Evolutionary conservation across 2,797 vertebrate species (phyloP).

Genomic region (Cossypha niveicapilla): DNA sequence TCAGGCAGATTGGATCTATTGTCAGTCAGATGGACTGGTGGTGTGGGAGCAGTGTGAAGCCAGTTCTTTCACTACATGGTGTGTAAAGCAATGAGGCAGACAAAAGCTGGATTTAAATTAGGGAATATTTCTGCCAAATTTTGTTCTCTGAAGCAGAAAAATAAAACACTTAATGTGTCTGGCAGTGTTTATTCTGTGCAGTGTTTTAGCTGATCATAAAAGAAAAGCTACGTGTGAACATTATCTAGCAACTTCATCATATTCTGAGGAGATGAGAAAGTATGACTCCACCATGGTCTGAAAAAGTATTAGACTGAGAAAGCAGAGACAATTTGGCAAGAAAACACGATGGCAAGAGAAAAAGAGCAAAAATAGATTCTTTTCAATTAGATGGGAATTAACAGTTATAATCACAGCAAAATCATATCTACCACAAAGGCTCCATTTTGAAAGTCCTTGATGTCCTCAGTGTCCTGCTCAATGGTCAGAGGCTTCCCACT

Average conservation of each 20-base stretch:
- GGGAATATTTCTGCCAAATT: conserved; percentile 65
- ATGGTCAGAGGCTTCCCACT: not conserved
- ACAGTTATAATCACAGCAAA: not conserved
- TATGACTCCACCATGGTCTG: not conserved
- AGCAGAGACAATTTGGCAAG: not conserved
- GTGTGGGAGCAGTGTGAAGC: conserved; percentile 58
- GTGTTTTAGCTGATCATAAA: conserved; percentile 44
- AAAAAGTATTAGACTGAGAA: conserved; percentile 7
- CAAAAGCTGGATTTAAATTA: conserved; percentile 62
- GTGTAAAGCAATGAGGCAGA: conserved; percentile 64
- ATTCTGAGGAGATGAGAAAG: conserved; percentile 1
- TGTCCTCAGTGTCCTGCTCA: not conserved
- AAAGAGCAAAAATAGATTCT: not conserved
- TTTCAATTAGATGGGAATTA: not conserved
- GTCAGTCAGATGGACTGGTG: conserved; percentile 65
- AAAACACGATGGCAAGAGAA: not conserved
- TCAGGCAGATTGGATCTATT: conserved; percentile 61
- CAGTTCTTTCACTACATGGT: conserved; percentile 60
- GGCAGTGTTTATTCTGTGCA: conserved; percentile 54
- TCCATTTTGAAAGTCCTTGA: not conserved
- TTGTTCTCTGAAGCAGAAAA: conserved; percentile 48
- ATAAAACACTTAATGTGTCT: conserved; percentile 57
- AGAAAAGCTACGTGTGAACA: conserved; percentile 32
- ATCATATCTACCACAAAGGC: not conserved
- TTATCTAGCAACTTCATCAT: conserved; percentile 42